Evolutionary conservation across 2,113 vertebrate species (phyloP).

Genomic region (Prietella phreatophila): DNA sequence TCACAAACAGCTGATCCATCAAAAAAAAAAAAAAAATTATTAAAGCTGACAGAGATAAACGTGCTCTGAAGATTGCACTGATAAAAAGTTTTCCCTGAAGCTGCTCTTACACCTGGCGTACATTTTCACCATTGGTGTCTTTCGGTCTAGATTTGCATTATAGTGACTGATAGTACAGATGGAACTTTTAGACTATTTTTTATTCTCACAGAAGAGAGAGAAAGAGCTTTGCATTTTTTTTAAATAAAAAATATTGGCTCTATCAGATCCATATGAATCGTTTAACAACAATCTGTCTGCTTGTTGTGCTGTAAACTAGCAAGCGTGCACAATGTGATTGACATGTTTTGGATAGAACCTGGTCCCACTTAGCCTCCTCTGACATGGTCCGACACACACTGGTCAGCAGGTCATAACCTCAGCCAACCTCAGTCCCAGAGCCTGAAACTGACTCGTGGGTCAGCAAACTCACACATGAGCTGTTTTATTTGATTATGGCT

Average conservation of each 20-base stretch:
- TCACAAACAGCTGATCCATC: slow-evolving; percentile 1
- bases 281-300: slow-evolving; percentile 35
- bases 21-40: slow-evolving; percentile 7
- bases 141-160: neutral
- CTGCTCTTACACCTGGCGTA: slow-evolving; percentile 29
- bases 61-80: neutral
- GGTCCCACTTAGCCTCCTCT: slow-evolving; percentile 61
- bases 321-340: slow-evolving; percentile 53
- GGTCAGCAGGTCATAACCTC: slow-evolving; percentile 57
- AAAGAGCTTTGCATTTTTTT: slow-evolving; percentile 15
- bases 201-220: neutral
- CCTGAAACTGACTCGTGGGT: slow-evolving; percentile 49
- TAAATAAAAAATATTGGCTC: slow-evolving; percentile 8
- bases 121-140: slow-evolving; percentile 6
- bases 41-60: neutral
- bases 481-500: slow-evolving; percentile 47
- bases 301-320: slow-evolving; percentile 35
- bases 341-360: slow-evolving; percentile 59
- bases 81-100: slow-evolving; percentile 11
- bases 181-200: neutral
- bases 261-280: slow-evolving; percentile 59
- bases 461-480: slow-evolving; percentile 52
- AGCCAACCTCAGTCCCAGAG: slow-evolving; percentile 47
- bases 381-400: slow-evolving; percentile 44
- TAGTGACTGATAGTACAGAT: neutral